Percentiles rank a stretch among this genome's conserved stretches.
These are phyloP conservation scores for Rallus limicola DNA, from an alignment of 2,113 vertebrate species.

Conservation along the genomic window DNA sequence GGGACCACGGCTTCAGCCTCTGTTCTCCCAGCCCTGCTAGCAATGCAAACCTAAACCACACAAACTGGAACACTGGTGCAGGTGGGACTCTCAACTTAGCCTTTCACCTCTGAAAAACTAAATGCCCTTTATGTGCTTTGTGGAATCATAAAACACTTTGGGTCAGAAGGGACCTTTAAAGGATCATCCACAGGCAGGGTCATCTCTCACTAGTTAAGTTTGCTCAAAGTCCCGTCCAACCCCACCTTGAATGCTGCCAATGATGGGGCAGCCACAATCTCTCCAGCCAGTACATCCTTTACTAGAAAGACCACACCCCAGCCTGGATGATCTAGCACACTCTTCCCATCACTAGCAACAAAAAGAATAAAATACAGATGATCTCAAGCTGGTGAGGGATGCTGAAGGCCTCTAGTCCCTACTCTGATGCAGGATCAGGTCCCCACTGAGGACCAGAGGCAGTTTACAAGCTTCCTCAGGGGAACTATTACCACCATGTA, in stretches of 20 bases:
- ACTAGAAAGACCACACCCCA: background rate
- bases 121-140: background rate
- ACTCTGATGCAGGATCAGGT: background rate
- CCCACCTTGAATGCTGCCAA: background rate
- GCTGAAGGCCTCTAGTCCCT: background rate
- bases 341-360: background rate
- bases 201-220: background rate
- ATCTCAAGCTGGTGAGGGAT: background rate
- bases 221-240: rapidly evolving
- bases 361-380: background rate
- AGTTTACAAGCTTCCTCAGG: background rate
- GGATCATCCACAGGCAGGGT: background rate
- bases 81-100: background rate
- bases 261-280: background rate
- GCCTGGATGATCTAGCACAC: background rate
- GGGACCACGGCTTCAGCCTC: background rate
- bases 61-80: rapidly evolving
- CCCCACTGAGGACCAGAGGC: background rate
- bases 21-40: background rate
- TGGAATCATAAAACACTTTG: background rate
- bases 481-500: background rate
- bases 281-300: background rate
- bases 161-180: background rate
- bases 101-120: background rate
- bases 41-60: background rate